A percentile compares a stretch with the other conserved stretches of the same genome.
Conservation (phyloP, 1,140 invertebrate species). For the Sweltsa coloradensis region DNA sequence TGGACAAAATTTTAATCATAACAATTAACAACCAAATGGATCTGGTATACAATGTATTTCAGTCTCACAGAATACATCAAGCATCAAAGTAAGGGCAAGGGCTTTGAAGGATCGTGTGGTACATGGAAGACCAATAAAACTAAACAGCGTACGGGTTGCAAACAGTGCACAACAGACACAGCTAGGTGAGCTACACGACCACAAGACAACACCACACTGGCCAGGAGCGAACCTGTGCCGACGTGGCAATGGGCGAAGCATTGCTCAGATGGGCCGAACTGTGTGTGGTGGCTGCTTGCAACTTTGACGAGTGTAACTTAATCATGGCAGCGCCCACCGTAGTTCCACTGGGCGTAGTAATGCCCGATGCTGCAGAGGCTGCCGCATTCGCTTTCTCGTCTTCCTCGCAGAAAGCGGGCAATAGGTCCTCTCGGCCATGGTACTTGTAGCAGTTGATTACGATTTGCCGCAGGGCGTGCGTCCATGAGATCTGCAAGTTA, state of each 20-base stretch:
- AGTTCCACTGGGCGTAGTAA: slow-evolving; percentile 16
- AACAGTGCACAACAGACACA: background rate
- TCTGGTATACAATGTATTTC: no score
- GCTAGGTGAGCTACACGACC: slow-evolving; percentile 36
- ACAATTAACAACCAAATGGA: no score
- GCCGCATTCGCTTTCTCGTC: slow-evolving; percentile 58
- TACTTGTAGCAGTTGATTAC: slow-evolving; percentile 98
- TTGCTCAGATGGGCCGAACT: slow-evolving; percentile 42
- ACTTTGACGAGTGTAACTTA: slow-evolving; percentile 43
- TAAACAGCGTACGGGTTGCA: no score
- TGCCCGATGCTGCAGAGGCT: slow-evolving; percentile 29
- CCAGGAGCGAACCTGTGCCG: slow-evolving; percentile 61
- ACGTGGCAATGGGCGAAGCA: slow-evolving; percentile 35
- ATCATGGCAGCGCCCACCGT: slow-evolving; percentile 48
- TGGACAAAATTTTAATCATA: no score
- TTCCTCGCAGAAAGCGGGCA: slow-evolving; percentile 88
- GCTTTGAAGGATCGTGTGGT: no score
- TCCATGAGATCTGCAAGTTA: slow-evolving; percentile 83
- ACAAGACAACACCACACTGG: slow-evolving; percentile 53
- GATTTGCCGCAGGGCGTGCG: slow-evolving; percentile 91
- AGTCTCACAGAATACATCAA: no score
- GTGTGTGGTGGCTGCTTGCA: slow-evolving; percentile 35
- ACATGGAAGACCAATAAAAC: no score
- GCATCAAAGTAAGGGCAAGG: no score
- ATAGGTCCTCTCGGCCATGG: slow-evolving; percentile 88